Conservation (phyloP, 2,888 invertebrate genomes). For the Microctonus brassicae region DNA sequence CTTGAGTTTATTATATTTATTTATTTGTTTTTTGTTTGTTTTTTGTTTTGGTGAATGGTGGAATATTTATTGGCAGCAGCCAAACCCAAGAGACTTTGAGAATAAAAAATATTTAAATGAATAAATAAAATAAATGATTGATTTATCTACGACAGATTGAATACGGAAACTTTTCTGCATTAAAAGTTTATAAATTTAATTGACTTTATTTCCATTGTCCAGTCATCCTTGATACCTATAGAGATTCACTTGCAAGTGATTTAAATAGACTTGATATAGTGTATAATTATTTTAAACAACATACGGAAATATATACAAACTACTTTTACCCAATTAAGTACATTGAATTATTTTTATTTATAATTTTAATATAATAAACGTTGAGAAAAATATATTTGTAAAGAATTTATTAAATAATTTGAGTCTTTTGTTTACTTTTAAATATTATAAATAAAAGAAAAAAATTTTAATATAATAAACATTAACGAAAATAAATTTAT, state of each 20-base stretch:
- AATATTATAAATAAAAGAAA: no score
- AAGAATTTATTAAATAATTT: no score
- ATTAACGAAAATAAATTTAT: no score
- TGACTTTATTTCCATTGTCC: background rate
- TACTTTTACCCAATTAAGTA: background rate
- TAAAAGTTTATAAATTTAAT: background rate
- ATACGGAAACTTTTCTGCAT: background rate
- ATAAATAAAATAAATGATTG: background rate
- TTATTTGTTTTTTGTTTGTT: background rate
- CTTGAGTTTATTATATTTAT: no score
- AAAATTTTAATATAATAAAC: no score
- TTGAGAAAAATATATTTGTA: no score
- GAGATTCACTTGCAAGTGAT: background rate
- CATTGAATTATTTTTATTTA: background rate
- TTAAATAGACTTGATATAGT: background rate
- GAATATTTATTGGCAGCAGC: no score
- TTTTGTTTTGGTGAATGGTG: no score
- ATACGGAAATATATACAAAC: background rate
- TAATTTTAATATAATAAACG: no score
- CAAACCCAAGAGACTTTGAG: no score
- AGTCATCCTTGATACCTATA: background rate
- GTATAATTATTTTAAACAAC: background rate
- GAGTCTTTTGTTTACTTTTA: no score
- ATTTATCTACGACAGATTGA: background rate
- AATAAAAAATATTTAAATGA: background rate